These are phyloP conservation scores for Folsomia candida DNA, from an alignment of 2,888 invertebrate genomes.

Conservation along the genomic window DNA sequence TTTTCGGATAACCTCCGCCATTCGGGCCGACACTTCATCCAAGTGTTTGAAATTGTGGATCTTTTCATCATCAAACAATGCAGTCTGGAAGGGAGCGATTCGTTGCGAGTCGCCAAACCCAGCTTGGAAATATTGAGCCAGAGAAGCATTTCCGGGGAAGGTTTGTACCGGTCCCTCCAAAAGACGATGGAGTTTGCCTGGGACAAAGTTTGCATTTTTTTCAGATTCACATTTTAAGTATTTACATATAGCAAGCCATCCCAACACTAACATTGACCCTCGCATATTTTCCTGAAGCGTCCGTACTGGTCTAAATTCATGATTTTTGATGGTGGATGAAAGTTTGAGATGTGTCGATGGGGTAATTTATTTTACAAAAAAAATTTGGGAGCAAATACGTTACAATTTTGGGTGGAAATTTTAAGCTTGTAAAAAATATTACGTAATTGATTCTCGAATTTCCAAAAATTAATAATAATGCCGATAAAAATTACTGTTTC, in stretches of 20 bases:
- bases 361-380: neutral
- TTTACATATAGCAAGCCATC: neutral
- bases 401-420: neutral
- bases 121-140: constrained; percentile 25
- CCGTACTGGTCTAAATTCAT: constrained; percentile 4
- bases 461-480: too few species aligned
- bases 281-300: neutral
- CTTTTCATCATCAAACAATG: constrained; percentile 27
- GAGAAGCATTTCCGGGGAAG: constrained; percentile 32
- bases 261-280: constrained; percentile 1
- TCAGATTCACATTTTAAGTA: too few species aligned
- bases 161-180: constrained; percentile 23
- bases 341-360: too few species aligned
- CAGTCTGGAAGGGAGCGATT: constrained; percentile 21
- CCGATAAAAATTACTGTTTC: too few species aligned
- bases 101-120: constrained; percentile 18
- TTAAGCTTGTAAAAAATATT: too few species aligned
- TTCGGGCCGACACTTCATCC: constrained; percentile 21
- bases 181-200: neutral
- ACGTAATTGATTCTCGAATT: too few species aligned
- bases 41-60: constrained; percentile 17
- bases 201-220: neutral
- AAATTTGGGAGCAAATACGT: neutral
- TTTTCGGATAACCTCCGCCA: constrained; percentile 25
- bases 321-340: too few species aligned